These are phyloP conservation scores for Crossocerus cetratus DNA, from an alignment of 2,888 invertebrate genomes.

Conservation along the genomic window DNA sequence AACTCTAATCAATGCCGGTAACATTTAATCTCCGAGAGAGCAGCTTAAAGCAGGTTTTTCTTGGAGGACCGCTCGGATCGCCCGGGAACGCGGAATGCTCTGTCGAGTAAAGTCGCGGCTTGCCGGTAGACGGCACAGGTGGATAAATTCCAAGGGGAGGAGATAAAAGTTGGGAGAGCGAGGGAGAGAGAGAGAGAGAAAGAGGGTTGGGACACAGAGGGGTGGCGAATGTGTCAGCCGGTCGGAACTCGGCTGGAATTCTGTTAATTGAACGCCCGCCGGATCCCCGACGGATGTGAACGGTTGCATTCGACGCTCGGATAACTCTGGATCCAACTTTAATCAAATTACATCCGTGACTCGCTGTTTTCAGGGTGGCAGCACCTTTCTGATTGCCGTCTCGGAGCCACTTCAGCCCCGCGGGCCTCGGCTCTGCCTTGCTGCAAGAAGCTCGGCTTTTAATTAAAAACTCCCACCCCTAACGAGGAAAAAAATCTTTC, in stretches of 20 bases:
- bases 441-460: constrained; percentile 35
- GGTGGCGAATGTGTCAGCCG: constrained; percentile 44
- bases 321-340: constrained; percentile 60
- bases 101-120: too few relatives aligned
- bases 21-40: too few relatives aligned
- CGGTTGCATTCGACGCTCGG: constrained; percentile 54
- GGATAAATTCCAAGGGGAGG: background rate
- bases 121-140: too few relatives aligned
- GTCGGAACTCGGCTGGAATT: constrained; percentile 54
- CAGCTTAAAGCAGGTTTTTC: too few relatives aligned
- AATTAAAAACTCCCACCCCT: constrained; percentile 44
- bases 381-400: constrained; percentile 38
- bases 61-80: too few relatives aligned
- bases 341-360: constrained; percentile 64
- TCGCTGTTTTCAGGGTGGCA: constrained; percentile 51
- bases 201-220: constrained; percentile 1
- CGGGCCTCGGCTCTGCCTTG: constrained; percentile 20
- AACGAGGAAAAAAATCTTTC: constrained; percentile 8
- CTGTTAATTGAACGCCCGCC: constrained; percentile 63
- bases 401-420: constrained; percentile 22
- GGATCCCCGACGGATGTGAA: constrained; percentile 54
- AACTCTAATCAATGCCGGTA: too few relatives aligned
- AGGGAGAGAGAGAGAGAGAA: background rate
- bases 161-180: constrained; percentile 1
- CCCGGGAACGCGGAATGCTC: too few relatives aligned